Base-by-base conservation (phyloP, 2,113 vertebrate species). In the Seriola dumerili region DNA sequence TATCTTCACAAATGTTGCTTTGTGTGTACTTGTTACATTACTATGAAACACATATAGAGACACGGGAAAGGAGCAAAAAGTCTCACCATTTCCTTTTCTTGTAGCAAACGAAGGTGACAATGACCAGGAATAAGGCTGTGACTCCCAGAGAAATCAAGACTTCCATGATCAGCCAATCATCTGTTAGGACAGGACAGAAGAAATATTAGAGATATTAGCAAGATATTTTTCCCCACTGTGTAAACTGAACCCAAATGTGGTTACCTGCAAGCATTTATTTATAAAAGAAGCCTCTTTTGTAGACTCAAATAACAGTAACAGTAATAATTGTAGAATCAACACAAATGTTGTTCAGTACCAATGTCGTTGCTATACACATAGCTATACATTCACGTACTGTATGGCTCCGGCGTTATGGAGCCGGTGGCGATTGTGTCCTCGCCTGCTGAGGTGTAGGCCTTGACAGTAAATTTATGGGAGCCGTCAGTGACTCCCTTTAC, bases 31-130 rank as follows among this genome's bases (percentile, higher is more conserved):
- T 57, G 17, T 58, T 17, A n/a, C 6, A 57, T 29, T 72, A 32
- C 48, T 13, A 29, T 57, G n/a, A n/a, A 64, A 67, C 25, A 32
- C 38, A 83, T 36, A 36, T 2, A 68, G 3, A 69, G 11, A 73
- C 1, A 65, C 14, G 32, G 14, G 1, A 34, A 0, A 19, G 11
- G 2, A 66, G 17, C 9, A 32, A 50, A 36, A 16, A 46, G 25
- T 34, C 92, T 84, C 83, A 96, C 95, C 95, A 96, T 78, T 93
- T 89, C 75, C 95, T 91, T 79, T 95, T 95, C 89, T 91, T 96
- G 86, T 94, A 96, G 90, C 95, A 96, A 83, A 95, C 32, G 8
- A 90, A 81, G 16, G 91, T 91, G 84, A 93, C 85, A 67, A 94
- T 55, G 58, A 89, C 44, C 14, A 96, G 70, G 61, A 89, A 88